Base-by-base conservation (phyloP, 2,888 invertebrate species). In the Molanna angustata region DNA sequence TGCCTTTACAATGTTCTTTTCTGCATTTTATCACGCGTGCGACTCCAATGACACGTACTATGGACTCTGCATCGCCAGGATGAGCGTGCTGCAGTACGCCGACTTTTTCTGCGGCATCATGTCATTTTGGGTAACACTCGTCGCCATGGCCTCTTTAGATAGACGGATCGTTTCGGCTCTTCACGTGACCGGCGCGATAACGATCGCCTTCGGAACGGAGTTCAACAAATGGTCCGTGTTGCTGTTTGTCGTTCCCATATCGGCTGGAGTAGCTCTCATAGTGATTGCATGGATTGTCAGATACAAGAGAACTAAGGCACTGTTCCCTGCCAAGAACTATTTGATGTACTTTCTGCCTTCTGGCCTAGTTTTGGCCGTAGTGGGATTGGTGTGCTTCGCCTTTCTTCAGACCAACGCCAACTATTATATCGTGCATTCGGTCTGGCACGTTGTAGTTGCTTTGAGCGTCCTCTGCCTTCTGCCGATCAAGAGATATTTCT, bases 21-120 rank as follows among this genome's bases (percentile, higher is more conserved):
- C 94, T 0, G 86, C 87, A 0, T 90, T 94, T 68, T 94, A 94
- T 73, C 94, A 94, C 69, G 92, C 93, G 0, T 94, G 94, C 67
- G 94, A 94, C 65, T 86, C 88, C 0, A 87, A 88, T 0, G 82
- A 84, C 41, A 86, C 90, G 54, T 74, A 82, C 58, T 86, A 89
- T 59, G 84, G 84, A 43, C 85, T 85, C 65, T 94, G 94, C 68
- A 78, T 94, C 56, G 80, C 88, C 54, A 78, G 82, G 62, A 79
- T 88, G 52, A 81, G 82, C 47, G 86, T 91, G 0, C 74, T 94
- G 27, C 91, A 92, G 65, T 94, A 90, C 65, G 88, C 88, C 21
- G 94, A 94, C 66, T 94, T 94, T 67, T 91, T 88, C 67, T 88
- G 89, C 61, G 93, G 91, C 0, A 74, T 94, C 1, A 73, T 92